A percentile compares a stretch with the other conserved stretches of the same genome.
phyloP scores from a whole-genome alignment of 2,888 invertebrate genomes.

The Bellardia pandia region DNA sequence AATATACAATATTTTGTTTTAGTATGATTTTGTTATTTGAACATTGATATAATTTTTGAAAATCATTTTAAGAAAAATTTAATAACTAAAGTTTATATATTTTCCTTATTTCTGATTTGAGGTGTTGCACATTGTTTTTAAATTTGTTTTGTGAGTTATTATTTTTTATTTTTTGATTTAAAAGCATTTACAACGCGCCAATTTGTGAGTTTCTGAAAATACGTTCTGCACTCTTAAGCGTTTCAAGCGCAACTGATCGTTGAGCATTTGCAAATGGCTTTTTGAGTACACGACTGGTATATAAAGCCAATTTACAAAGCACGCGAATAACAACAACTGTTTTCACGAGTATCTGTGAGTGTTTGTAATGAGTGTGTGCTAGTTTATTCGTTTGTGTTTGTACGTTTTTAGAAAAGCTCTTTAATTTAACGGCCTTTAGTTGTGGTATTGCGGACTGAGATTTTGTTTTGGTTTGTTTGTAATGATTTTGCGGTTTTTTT shows the following conservation, averaged over 20 bases:
- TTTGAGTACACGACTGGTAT: slow-evolving; percentile 64
- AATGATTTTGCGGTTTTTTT: slow-evolving; percentile 40
- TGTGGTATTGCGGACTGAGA: slow-evolving; percentile 43
- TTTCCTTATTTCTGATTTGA: slow-evolving; percentile 34
- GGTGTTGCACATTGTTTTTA: slow-evolving; percentile 60
- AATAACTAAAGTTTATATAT: slow-evolving; percentile 32
- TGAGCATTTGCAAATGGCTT: slow-evolving; percentile 75
- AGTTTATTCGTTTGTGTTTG: neutral
- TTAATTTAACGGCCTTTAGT: slow-evolving; percentile 48
- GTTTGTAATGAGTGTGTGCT: neutral
- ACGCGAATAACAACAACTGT: slow-evolving; percentile 55
- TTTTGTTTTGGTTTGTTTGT: slow-evolving; percentile 36
- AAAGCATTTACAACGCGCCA: slow-evolving; percentile 70
- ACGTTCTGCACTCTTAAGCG: slow-evolving; percentile 82
- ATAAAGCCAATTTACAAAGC: slow-evolving; percentile 75
- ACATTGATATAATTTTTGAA: neutral
- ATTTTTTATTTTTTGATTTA: slow-evolving; percentile 27
- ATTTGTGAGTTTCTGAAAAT: slow-evolving; percentile 61
- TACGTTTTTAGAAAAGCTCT: slow-evolving; percentile 44
- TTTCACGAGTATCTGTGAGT: slow-evolving; percentile 14
- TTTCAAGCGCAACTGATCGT: slow-evolving; percentile 82
- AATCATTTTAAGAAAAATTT: slow-evolving; percentile 29
- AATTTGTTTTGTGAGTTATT: slow-evolving; percentile 8
- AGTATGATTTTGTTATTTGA: neutral
- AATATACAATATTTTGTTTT: slow-evolving; percentile 25